Evolutionary conservation across 2,797 vertebrate species (phyloP).

Genomic region (Caiman crocodilus): DNA sequence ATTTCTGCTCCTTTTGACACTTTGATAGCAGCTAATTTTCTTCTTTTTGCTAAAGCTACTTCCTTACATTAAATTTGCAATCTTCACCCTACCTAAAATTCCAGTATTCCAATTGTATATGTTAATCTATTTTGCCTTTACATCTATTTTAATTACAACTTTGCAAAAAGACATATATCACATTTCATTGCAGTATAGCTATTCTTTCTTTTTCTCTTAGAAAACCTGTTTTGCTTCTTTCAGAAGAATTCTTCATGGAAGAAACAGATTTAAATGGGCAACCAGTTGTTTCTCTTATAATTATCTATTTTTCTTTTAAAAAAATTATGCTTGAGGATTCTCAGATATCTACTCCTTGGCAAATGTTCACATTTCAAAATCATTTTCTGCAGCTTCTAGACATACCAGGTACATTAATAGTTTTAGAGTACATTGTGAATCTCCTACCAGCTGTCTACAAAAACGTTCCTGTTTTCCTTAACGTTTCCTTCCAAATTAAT

Average conservation of each 20-base stretch:
- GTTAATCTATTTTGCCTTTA: background rate
- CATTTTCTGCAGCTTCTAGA: background rate
- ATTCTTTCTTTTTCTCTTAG: background rate
- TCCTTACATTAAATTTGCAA: background rate
- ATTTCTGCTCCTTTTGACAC: background rate
- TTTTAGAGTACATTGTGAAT: background rate
- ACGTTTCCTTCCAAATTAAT: background rate
- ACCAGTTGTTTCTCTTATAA: background rate
- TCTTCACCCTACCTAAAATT: no score
- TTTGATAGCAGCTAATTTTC: background rate
- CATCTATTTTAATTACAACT: background rate
- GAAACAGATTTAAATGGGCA: background rate
- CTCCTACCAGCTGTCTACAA: background rate
- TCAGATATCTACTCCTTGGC: background rate
- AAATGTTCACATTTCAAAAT: background rate
- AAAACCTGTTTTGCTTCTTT: background rate
- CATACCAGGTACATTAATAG: background rate
- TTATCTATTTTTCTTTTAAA: fast-evolving
- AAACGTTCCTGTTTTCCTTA: background rate
- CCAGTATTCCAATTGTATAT: background rate
- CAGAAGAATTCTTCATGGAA: background rate
- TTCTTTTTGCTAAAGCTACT: background rate
- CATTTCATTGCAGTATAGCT: background rate
- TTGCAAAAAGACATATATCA: background rate
- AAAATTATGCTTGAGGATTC: background rate